Evolutionary conservation across 1,140 invertebrate genomes (phyloP), one percentile per base, ranked within the genome.

Genomic region (Drosophila nigromelanica): DNA sequence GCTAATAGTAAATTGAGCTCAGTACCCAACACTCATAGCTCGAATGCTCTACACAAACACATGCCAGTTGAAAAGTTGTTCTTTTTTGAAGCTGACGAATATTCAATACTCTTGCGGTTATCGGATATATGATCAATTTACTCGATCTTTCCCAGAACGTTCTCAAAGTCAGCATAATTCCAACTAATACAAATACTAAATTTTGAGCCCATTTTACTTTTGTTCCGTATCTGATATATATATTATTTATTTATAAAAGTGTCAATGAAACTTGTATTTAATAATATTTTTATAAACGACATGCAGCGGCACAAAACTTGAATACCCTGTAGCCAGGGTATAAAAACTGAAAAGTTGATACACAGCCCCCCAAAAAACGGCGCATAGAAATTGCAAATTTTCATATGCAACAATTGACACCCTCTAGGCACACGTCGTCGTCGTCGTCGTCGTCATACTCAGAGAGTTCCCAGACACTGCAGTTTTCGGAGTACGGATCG

Each of bases 381-480:
- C 80, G 85, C 64, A 79, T 76, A 78, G 72, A 83, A 87, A 87
- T 87, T 87, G 79, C 83, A 81, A 78, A 80, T 67, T 78, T 80
- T 76, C 83, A 87, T 87, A 89, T 87, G 83, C 79, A 89, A 79
- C 83, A 87, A 87, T 87, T 87, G 83, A 87, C 83, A 87, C 83
- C 83, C 83, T 87, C 83, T 89, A 87, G 83, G 83, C 83, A 87
- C 83, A 87, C 83, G 83, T 87, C 83, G 69, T 63, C 76, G 43
- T 58, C 78, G 48, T 69, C n/a, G n/a, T 68, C 78, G 45, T 63
- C 76, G 43, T 58, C 78, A 54, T 69, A 73, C 50, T 68, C 40
- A 59, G 72, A 87, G 78, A 67, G 63, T 87, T 87, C 82, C 82
- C 82, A 87, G 74, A 75, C 73, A 71, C 54, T 70, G 67, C 39